phyloP scores from a whole-genome alignment of 35 echinoderm and acorn worm genomes.

The Chiridota heheva region DNA sequence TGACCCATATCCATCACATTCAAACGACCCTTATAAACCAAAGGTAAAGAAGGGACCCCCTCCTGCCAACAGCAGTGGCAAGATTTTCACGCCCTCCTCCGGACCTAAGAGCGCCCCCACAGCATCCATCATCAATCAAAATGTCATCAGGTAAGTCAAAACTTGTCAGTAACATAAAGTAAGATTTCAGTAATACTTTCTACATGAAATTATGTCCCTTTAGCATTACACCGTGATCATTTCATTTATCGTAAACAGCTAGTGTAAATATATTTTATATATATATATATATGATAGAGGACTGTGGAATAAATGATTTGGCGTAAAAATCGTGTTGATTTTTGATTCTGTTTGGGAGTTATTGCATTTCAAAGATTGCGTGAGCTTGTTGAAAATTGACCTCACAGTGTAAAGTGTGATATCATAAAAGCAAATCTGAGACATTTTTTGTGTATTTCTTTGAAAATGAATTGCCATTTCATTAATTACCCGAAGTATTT shows the following conservation, averaged over 20 bases:
- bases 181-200: not conserved
- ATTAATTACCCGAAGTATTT: too few species aligned
- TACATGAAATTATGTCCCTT: not conserved
- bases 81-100: constrained; percentile 92
- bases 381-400: not conserved
- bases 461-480: too few species aligned
- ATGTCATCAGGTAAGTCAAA: constrained; percentile 74
- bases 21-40: constrained; percentile 86
- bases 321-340: too few species aligned
- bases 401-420: too few species aligned
- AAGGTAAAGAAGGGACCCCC: constrained; percentile 80
- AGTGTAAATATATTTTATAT: not conserved
- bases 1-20: constrained; percentile 97
- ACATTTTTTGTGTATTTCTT: too few species aligned
- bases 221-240: not conserved
- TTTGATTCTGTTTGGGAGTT: too few species aligned
- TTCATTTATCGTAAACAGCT: not conserved
- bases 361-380: too few species aligned
- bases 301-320: too few species aligned
- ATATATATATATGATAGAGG: too few species aligned
- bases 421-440: too few species aligned
- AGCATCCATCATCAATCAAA: constrained; percentile 83
- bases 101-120: constrained; percentile 90
- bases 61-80: constrained; percentile 83
- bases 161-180: not conserved